phyloP scores from a whole-genome alignment of 2,113 vertebrate species.

The Leptobrachium ailaonicum region DNA sequence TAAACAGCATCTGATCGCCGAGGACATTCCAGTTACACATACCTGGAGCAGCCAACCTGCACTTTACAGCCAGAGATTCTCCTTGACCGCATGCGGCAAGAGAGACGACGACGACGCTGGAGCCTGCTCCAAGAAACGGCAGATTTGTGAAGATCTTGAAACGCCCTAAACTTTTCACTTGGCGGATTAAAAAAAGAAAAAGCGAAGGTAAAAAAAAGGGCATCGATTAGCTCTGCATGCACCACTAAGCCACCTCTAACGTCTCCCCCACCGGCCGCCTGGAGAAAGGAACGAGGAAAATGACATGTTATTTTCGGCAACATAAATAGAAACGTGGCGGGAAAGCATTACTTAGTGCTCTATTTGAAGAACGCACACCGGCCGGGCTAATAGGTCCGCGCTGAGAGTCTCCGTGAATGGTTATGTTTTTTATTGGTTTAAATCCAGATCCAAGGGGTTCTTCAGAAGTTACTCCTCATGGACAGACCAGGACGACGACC shows the following conservation, averaged over 20 bases:
- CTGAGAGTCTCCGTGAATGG: no score
- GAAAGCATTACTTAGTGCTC: neutral
- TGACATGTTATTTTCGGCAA: conserved; percentile 10
- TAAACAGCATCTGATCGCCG: no score
- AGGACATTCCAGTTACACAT: no score
- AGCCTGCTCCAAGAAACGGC: neutral
- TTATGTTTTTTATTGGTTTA: no score
- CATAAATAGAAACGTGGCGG: conserved; percentile 23
- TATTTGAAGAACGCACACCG: no score
- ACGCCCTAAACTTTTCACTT: neutral
- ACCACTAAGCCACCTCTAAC: conserved; percentile 6
- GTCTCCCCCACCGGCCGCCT: neutral
- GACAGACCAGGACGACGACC: no score
- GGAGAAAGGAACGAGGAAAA: conserved; percentile 19
- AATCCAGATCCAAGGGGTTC: no score
- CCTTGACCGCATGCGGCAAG: neutral
- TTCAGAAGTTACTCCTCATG: no score
- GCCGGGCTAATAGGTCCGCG: no score
- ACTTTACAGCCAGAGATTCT: conserved; percentile 14
- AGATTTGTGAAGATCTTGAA: neutral
- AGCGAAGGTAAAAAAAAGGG: neutral
- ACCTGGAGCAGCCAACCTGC: conserved; percentile 4
- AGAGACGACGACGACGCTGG: neutral
- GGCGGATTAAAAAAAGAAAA: neutral
- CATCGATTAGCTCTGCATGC: conserved; percentile 26